Conservation (phyloP, 1,140 invertebrate species). For the Pteromalus puparum region DNA sequence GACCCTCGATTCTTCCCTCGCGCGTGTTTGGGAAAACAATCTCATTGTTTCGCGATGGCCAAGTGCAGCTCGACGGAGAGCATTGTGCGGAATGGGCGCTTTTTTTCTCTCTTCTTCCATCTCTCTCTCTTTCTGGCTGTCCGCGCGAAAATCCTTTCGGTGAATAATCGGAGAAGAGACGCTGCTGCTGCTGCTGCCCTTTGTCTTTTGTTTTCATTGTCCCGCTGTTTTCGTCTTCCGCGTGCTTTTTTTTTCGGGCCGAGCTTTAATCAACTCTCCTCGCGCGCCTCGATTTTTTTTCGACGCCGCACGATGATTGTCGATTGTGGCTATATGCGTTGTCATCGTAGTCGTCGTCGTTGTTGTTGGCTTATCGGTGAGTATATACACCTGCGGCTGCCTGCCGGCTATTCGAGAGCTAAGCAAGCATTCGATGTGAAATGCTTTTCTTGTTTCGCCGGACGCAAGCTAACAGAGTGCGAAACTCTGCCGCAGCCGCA, state of each 20-base stretch:
- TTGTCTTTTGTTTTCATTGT: slow-evolving; percentile 56
- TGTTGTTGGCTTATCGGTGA: too few relatives aligned
- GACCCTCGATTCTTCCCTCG: slow-evolving; percentile 21
- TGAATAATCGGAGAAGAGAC: slow-evolving; percentile 41
- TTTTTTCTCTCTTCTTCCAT: slow-evolving; percentile 52
- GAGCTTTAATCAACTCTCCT: background rate
- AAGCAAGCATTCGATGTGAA: too few relatives aligned
- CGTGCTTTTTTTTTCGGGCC: slow-evolving; percentile 12
- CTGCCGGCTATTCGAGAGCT: too few relatives aligned
- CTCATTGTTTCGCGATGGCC: slow-evolving; percentile 52
- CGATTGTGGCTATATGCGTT: background rate
- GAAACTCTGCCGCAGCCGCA: too few relatives aligned
- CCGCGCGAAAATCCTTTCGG: slow-evolving; percentile 31
- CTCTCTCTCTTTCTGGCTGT: slow-evolving; percentile 51
- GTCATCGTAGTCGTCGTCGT: too few relatives aligned
- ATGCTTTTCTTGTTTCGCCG: background rate
- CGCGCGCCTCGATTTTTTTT: slow-evolving; percentile 1
- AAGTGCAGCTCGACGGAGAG: slow-evolving; percentile 39
- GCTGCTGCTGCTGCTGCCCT: slow-evolving; percentile 35
- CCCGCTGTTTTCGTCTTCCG: slow-evolving; percentile 39
- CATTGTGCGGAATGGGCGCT: slow-evolving; percentile 60
- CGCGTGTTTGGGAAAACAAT: slow-evolving; percentile 46
- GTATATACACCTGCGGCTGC: too few relatives aligned
- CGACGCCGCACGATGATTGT: background rate
- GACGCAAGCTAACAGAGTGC: too few relatives aligned